Base-by-base conservation (phyloP, 2,797 vertebrate genomes). In the Acrossocheilus fasciatus region DNA sequence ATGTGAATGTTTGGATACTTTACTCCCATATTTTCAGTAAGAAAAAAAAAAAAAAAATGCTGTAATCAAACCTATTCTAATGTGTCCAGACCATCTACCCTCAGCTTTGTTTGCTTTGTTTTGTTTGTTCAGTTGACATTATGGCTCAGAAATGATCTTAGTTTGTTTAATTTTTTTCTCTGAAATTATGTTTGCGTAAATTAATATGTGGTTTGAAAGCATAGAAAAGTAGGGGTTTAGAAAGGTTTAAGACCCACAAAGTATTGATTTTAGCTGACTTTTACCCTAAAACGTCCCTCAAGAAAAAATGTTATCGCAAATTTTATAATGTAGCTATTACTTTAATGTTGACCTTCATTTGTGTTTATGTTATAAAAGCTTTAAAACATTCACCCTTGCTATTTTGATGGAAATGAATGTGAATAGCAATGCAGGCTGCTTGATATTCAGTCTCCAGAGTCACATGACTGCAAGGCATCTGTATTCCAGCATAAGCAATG, bases 71-170 rank as follows among this genome's bases (percentile, higher is more conserved):
- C 1, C 41, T 23, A 78, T 26, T 62, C 59, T 26, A 14, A 12
- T 41, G 11, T 2, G 43, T 75, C 66, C 89, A 88, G 68, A 87
- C 87, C 30, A n/a, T 79, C 86, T 89, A 86, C 91, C 92, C 91
- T 89, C 93, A 92, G 30, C 7, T 26, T 91, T 88, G 82, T 83
- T 52, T 75, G 70, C 41, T 75, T 6, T 54, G 15, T 20, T 75
- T 75, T 76, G 11, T 36, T 91, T 79, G 90, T 93, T 95, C 76
- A 94, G 93, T 95, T 95, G 95, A 50, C 34, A 39, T 80, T 93
- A 93, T 91, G 91, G 91, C 88, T 92, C 92, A 95, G 94, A 95
- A 96, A 96, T 94, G 94, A 91, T 89, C 87, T 69, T 68, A 89
- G 82, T 87, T 87, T 91, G 50, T 52, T 47, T 64, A 62, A 3